phyloP scores from a whole-genome alignment of 2,113 vertebrate genomes.

The Myiagra hebetior region DNA sequence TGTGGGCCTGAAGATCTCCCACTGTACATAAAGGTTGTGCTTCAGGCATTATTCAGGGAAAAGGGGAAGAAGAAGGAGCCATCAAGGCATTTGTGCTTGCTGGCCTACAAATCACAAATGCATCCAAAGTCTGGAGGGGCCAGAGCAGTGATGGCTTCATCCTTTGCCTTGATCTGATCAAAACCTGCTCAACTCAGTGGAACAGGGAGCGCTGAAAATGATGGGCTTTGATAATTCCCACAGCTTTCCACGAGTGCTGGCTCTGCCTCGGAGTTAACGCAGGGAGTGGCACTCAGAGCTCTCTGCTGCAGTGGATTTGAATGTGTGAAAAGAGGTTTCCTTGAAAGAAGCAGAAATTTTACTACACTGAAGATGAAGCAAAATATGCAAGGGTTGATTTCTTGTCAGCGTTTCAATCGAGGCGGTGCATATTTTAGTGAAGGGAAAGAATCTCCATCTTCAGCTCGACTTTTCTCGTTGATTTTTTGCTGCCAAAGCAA shows the following conservation, averaged over 20 bases:
- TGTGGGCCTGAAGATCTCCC: neutral
- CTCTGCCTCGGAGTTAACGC: neutral
- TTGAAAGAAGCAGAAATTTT: neutral
- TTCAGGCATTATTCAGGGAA: neutral
- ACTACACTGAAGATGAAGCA: neutral
- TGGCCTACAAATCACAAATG: neutral
- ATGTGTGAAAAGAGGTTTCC: neutral
- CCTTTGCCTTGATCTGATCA: neutral
- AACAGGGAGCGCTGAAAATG: neutral
- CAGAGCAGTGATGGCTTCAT: neutral
- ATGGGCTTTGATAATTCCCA: neutral
- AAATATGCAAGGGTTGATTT: neutral
- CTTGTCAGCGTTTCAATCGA: neutral
- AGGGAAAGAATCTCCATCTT: neutral
- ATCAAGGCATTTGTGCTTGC: neutral
- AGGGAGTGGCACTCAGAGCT: neutral
- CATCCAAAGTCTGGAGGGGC: neutral
- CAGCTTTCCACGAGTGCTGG: neutral
- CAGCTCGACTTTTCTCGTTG: neutral
- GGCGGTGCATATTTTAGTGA: neutral
- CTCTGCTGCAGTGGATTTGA: neutral
- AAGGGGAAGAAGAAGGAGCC: neutral
- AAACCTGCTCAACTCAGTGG: neutral
- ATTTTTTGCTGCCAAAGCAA: neutral
- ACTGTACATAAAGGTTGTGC: accelerated